These are phyloP conservation scores for Saccopteryx bilineata DNA, from an alignment of 2,113 vertebrate species.

Conservation along the genomic window DNA sequence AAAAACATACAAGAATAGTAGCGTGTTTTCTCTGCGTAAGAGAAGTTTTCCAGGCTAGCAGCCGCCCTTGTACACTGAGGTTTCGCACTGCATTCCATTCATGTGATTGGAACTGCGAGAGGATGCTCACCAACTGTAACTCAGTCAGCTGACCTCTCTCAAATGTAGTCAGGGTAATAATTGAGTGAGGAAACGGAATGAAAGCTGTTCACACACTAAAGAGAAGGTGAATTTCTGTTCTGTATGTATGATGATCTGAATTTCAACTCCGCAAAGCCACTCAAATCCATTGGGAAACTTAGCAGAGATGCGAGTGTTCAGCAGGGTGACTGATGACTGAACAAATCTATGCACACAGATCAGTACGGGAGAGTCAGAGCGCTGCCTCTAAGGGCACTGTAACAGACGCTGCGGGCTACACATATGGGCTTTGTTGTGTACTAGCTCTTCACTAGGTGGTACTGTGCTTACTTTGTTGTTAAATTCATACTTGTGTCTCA, in stretches of 20 bases:
- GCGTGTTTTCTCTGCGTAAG: not conserved
- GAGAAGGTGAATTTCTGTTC: not conserved
- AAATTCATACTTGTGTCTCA: not conserved
- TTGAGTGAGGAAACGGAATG: not conserved
- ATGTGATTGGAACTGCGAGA: rapidly evolving
- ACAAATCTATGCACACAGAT: rapidly evolving
- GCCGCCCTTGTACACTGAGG: rapidly evolving
- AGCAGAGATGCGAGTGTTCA: too few relatives aligned
- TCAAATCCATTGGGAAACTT: not conserved
- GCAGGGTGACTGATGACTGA: not conserved
- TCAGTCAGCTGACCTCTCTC: rapidly evolving
- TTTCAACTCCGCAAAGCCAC: not conserved
- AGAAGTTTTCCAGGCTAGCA: not conserved
- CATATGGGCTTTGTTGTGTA: not conserved
- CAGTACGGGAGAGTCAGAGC: rapidly evolving
- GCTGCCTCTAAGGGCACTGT: rapidly evolving
- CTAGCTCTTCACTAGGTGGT: not conserved
- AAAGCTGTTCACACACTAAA: rapidly evolving
- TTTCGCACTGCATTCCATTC: rapidly evolving
- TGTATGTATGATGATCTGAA: not conserved
- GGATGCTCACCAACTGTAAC: rapidly evolving
- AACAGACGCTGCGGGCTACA: not conserved
- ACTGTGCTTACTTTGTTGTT: not conserved
- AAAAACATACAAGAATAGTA: not conserved
- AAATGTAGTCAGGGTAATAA: rapidly evolving